phyloP scores from a whole-genome alignment of 2,888 invertebrate genomes.

The Axea sp. region DNA sequence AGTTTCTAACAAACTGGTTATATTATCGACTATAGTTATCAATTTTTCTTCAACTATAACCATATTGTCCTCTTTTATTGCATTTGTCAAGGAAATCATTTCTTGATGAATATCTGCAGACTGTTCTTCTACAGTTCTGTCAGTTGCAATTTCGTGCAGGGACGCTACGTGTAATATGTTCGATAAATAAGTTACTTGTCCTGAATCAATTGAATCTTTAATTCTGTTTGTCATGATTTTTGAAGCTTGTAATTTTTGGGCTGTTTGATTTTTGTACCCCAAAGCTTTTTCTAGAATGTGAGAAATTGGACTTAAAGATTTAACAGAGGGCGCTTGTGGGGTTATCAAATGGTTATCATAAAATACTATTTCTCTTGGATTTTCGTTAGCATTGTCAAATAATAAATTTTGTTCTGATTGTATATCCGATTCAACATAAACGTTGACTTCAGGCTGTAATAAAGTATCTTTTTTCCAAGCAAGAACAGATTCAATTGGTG shows the following conservation, averaged over 20 bases:
- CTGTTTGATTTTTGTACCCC: conserved; percentile 72
- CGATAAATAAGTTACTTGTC: conserved; percentile 81
- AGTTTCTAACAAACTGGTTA: conserved; percentile 91
- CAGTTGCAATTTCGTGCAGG: conserved; percentile 81
- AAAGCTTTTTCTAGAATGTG: conserved; percentile 70
- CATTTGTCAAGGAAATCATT: conserved; percentile 82
- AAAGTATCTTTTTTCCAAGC: conserved; percentile 39
- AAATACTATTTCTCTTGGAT: conserved; percentile 47
- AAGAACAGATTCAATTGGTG: conserved; percentile 67
- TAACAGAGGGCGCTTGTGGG: conserved; percentile 43
- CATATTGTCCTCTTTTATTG: conserved; percentile 82
- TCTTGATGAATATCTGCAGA: conserved; percentile 83
- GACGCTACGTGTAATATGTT: conserved; percentile 84
- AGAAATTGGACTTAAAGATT: conserved; percentile 65
- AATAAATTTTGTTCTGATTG: conserved; percentile 47
- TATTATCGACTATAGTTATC: conserved; percentile 88
- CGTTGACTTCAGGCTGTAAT: conserved; percentile 62
- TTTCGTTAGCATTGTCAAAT: conserved; percentile 29
- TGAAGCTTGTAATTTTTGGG: conserved; percentile 81
- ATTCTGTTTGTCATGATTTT: conserved; percentile 81
- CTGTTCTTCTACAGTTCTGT: conserved; percentile 81
- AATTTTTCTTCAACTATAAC: conserved; percentile 85
- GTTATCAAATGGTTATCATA: conserved; percentile 64
- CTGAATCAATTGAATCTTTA: conserved; percentile 81
- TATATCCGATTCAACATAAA: conserved; percentile 68